These are phyloP conservation scores for Actinia tenebrosa DNA, from an alignment of 64 coral and sea anemone species.

Conservation along the genomic window DNA sequence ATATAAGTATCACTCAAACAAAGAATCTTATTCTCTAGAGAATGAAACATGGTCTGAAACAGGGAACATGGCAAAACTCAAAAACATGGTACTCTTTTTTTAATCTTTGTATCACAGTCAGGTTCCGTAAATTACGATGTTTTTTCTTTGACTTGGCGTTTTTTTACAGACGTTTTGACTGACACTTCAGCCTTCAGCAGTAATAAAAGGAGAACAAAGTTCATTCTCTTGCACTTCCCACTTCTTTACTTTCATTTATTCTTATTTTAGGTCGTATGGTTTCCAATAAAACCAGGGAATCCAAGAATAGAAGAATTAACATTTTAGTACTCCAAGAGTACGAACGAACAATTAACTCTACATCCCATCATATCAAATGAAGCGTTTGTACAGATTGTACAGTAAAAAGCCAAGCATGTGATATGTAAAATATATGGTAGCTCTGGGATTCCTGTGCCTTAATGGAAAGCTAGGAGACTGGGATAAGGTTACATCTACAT, in stretches of 20 bases:
- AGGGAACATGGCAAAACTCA: too few relatives aligned
- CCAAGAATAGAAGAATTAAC: background rate
- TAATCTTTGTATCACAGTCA: too few relatives aligned
- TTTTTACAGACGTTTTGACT: too few relatives aligned
- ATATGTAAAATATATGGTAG: background rate
- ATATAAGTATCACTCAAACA: too few relatives aligned
- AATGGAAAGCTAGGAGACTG: background rate
- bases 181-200: too few relatives aligned
- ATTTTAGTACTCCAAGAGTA: conserved; percentile 24
- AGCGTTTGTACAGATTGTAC: conserved; percentile 9
- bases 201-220: too few relatives aligned
- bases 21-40: too few relatives aligned
- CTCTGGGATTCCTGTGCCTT: conserved; percentile 13
- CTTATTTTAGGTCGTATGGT: conserved; percentile 2
- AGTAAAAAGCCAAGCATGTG: background rate
- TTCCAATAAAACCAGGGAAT: conserved; percentile 2
- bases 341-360: conserved; percentile 1
- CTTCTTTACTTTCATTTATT: background rate
- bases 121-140: too few relatives aligned
- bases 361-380: conserved; percentile 1
- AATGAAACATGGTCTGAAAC: too few relatives aligned
- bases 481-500: background rate
- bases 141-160: too few relatives aligned
- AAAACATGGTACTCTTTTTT: too few relatives aligned
- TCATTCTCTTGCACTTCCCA: background rate